These are phyloP conservation scores for Coregonus clupeaformis DNA, from an alignment of 2,113 vertebrate species.

Conservation along the genomic window DNA sequence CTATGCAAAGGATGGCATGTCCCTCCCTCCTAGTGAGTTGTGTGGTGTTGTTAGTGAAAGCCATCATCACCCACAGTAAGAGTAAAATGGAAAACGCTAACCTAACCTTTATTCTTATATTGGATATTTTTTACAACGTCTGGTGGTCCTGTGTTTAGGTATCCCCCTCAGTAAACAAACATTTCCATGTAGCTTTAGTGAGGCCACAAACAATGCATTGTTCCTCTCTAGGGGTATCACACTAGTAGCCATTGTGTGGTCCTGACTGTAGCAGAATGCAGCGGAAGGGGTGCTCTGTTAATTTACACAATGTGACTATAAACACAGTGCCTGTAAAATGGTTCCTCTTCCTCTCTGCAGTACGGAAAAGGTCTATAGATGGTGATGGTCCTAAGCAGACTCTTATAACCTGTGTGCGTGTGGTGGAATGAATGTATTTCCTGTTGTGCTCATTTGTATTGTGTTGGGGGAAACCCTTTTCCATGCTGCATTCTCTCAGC, in stretches of 20 bases:
- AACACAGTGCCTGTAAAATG: not conserved
- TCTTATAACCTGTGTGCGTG: not conserved
- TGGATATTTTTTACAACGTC: constrained; percentile 40
- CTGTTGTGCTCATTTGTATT: constrained; percentile 7
- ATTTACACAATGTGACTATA: constrained; percentile 14
- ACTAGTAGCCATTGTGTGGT: constrained; percentile 44
- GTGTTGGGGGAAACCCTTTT: constrained; percentile 7
- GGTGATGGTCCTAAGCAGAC: not conserved
- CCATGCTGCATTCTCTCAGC: constrained; percentile 18
- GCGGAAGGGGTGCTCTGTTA: constrained; percentile 16
- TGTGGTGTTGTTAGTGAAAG: not conserved
- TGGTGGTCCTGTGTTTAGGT: constrained; percentile 28
- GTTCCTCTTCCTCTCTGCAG: not conserved
- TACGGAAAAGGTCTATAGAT: constrained; percentile 3
- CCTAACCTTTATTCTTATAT: not conserved
- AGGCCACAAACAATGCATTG: constrained; percentile 49
- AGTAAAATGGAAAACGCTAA: not conserved
- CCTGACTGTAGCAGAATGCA: constrained; percentile 9
- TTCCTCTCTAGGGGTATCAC: constrained; percentile 35
- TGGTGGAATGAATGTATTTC: constrained; percentile 13
- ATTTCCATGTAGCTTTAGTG: constrained; percentile 10
- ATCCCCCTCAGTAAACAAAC: constrained; percentile 31
- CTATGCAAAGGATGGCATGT: constrained; percentile 23
- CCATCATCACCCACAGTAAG: not conserved
- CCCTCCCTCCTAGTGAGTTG: not conserved